Evolutionary conservation across 2,888 invertebrate genomes (phyloP).

Genomic region (Xestia xanthographa): DNA sequence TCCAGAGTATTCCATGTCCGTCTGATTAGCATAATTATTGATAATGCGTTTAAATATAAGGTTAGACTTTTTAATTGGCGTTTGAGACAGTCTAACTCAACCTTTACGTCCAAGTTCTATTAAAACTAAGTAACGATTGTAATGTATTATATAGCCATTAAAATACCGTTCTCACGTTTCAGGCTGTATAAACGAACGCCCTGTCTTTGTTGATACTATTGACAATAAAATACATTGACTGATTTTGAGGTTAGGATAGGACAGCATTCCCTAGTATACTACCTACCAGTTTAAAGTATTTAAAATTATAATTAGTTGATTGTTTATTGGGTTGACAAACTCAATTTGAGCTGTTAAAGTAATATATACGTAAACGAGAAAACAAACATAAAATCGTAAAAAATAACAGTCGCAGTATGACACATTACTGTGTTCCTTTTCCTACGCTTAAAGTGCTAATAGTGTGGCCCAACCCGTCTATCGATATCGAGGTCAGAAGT

Average conservation of each 20-base stretch:
- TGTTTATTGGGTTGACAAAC: slow-evolving; percentile 18
- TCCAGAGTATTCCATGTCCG: not conserved
- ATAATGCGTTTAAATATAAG: not conserved
- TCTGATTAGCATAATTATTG: not conserved
- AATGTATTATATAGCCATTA: too few species aligned
- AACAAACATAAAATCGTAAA: slow-evolving; percentile 1
- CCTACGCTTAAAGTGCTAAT: slow-evolving; percentile 60
- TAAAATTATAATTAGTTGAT: slow-evolving; percentile 44
- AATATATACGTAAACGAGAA: not conserved
- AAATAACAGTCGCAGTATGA: slow-evolving; percentile 14
- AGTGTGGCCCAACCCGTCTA: slow-evolving; percentile 68
- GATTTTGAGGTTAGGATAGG: slow-evolving; percentile 36
- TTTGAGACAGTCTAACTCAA: too few species aligned
- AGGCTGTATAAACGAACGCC: too few species aligned
- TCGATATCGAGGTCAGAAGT: slow-evolving; percentile 81
- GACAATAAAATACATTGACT: too few species aligned
- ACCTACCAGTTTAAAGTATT: slow-evolving; percentile 18
- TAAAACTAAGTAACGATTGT: too few species aligned
- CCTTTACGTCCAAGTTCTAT: too few species aligned
- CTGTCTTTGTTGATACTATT: too few species aligned
- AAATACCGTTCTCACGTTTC: too few species aligned
- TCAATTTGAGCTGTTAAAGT: not conserved
- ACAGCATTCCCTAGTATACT: slow-evolving; percentile 25
- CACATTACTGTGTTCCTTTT: slow-evolving; percentile 21
- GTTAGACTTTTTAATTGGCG: not conserved